Base-by-base conservation (phyloP, 2,888 invertebrate genomes). In the Drosophila maculinotata region DNA sequence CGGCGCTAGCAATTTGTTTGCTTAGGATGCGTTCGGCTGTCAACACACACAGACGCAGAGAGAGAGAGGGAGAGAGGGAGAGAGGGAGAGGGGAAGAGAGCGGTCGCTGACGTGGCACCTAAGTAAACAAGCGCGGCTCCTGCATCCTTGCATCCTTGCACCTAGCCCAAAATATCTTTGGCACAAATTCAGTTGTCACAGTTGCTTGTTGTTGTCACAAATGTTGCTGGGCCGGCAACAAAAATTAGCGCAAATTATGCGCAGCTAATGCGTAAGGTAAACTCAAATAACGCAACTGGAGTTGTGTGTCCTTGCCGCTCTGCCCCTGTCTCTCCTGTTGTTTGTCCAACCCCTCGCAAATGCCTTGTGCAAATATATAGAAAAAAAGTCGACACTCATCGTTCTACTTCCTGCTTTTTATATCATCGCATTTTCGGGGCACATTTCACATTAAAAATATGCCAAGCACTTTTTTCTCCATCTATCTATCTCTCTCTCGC, bases 201-300 rank as follows among this genome's bases (percentile, higher is more conserved):
- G 26, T 58, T 58, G 12, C 20, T 20, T 20, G 15, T 7, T 42
- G 26, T 25, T 25, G 26, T 6, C 28, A 15, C 12, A 14, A 14
- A 3, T 38, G 35, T 4, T 41, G 23, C 15, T 59, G 45, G 57
- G 31, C 42, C 8, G 7, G 3, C 1, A 28, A 17, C 36, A 79
- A 77, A 88, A 87, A 83, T 83, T 88, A 88, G 85, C 87, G 83
- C 87, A 88, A 87, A 83, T 83, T 84, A 83, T 80, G 84, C 87
- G 65, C 75, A 45, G 59, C 82, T 83, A 83, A 83, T 87, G 79
- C 83, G 62, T 30, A 62, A 45, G 49, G 87, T 44, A 88, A 83
- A 83, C 88, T 73, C 36, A 83, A 67, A 60, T 59, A 54, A 38
- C 51, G 66, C 48, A 52, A 42, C 36, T 53, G 30, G 9, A 35